Evolutionary conservation across 2,797 vertebrate genomes (phyloP).

Genomic region (Lagothrix lagotricha): DNA sequence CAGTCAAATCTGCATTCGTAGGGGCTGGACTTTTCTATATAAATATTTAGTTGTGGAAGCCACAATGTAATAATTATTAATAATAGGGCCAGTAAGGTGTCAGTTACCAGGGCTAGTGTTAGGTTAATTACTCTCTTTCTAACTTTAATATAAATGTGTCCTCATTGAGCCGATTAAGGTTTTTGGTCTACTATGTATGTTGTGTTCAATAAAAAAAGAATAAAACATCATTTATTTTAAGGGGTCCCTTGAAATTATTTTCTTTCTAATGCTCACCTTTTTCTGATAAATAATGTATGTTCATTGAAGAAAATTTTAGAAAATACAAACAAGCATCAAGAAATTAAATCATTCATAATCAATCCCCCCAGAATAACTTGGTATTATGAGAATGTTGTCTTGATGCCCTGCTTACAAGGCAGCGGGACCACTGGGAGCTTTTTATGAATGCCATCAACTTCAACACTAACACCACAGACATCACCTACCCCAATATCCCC

Average conservation of each 20-base stretch:
- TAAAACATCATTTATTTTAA: not conserved
- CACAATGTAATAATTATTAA: too few relatives aligned
- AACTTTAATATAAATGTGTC: not conserved
- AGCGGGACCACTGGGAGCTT: not conserved
- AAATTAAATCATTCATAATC: not conserved
- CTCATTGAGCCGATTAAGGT: not conserved
- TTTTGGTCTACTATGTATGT: not conserved
- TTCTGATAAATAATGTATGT: not conserved
- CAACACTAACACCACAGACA: not conserved
- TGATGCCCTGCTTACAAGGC: not conserved
- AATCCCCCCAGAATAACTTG: not conserved
- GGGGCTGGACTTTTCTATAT: too few relatives aligned
- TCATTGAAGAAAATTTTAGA: not conserved
- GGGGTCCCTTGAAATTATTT: not conserved
- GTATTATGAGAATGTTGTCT: not conserved
- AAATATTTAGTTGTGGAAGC: too few relatives aligned
- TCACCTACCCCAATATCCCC: not conserved
- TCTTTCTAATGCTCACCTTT: constrained; percentile 11
- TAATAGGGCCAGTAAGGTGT: too few relatives aligned
- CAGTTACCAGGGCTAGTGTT: too few relatives aligned
- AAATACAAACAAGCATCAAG: not conserved
- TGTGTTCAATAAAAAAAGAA: not conserved
- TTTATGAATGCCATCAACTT: not conserved
- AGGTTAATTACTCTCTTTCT: too few relatives aligned
- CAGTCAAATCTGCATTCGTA: too few relatives aligned